These are phyloP conservation scores for Melanotaenia nigrans DNA, from an alignment of 2,797 vertebrate genomes.

Conservation along the genomic window DNA sequence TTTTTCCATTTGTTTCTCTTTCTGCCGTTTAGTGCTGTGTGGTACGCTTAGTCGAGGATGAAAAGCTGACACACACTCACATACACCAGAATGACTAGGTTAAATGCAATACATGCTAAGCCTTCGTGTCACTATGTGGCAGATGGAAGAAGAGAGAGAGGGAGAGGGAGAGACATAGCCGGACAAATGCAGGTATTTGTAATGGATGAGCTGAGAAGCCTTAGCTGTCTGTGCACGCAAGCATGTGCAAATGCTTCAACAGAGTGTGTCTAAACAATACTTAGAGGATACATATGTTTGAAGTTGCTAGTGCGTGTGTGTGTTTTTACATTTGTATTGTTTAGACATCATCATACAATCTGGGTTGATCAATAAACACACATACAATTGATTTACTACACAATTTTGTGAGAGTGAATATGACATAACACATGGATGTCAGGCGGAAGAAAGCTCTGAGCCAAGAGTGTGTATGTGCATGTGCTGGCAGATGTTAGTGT, in stretches of 20 bases:
- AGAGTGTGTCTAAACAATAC: background rate
- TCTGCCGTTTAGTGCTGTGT: constrained; percentile 10
- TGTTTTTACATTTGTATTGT: constrained; percentile 25
- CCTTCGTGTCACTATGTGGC: constrained; percentile 43
- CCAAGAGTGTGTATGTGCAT: constrained; percentile 18
- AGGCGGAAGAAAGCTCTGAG: constrained; percentile 10
- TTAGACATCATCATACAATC: constrained; percentile 11
- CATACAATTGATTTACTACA: constrained; percentile 53
- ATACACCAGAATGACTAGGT: constrained; percentile 38
- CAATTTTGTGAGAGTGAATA: constrained; percentile 13
- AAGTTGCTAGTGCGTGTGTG: background rate
- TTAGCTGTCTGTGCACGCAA: background rate
- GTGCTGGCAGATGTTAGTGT: constrained; percentile 52
- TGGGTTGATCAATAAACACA: constrained; percentile 54
- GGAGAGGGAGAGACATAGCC: constrained; percentile 1
- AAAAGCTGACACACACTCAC: constrained; percentile 25
- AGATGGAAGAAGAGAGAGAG: constrained; percentile 45
- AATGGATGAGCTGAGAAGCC: constrained; percentile 16
- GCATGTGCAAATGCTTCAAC: background rate
- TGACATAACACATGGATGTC: constrained; percentile 29
- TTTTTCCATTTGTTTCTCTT: constrained; percentile 51
- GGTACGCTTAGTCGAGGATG: constrained; percentile 32
- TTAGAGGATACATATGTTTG: background rate
- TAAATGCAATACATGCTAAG: constrained; percentile 56
- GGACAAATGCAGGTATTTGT: constrained; percentile 41